phyloP scores from a whole-genome alignment of 2,888 invertebrate species.

The Taenaris catops region DNA sequence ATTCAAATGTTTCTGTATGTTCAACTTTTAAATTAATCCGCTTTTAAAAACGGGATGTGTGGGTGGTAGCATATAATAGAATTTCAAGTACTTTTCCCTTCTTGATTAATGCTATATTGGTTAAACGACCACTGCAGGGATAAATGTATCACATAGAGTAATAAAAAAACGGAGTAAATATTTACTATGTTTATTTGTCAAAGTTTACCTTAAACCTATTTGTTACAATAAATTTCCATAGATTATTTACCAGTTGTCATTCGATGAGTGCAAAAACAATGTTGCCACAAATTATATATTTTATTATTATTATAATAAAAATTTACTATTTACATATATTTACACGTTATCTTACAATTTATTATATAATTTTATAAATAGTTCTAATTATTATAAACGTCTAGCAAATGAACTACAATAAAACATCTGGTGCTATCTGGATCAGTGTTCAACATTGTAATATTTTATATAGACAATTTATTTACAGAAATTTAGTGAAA shows the following conservation, averaged over 20 bases:
- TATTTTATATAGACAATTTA: slow-evolving; percentile 12
- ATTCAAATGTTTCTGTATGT: too few relatives aligned
- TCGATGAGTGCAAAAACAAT: slow-evolving; percentile 15
- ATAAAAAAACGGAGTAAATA: too few relatives aligned
- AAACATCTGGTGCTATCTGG: slow-evolving; percentile 39
- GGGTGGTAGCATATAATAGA: too few relatives aligned
- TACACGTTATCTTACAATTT: slow-evolving; percentile 24
- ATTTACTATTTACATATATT: slow-evolving; percentile 25
- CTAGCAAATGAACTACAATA: slow-evolving; percentile 40
- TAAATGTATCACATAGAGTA: too few relatives aligned
- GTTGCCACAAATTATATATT: slow-evolving; percentile 17
- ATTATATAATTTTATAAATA: slow-evolving; percentile 27
- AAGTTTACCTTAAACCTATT: slow-evolving; percentile 56
- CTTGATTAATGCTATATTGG: too few relatives aligned
- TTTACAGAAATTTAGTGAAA: slow-evolving; percentile 19
- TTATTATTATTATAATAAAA: slow-evolving; percentile 18
- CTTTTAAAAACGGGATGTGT: too few relatives aligned
- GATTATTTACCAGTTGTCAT: slow-evolving; percentile 10
- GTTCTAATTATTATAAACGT: slow-evolving; percentile 27
- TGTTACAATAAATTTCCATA: slow-evolving; percentile 26
- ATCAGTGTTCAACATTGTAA: slow-evolving; percentile 21
- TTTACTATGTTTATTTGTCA: slow-evolving; percentile 76
- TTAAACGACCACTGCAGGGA: too few relatives aligned
- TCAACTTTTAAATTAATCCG: too few relatives aligned
- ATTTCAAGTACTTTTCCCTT: too few relatives aligned